These are phyloP conservation scores for Philaethria dido DNA, from an alignment of 2,888 invertebrate species.

Conservation along the genomic window DNA sequence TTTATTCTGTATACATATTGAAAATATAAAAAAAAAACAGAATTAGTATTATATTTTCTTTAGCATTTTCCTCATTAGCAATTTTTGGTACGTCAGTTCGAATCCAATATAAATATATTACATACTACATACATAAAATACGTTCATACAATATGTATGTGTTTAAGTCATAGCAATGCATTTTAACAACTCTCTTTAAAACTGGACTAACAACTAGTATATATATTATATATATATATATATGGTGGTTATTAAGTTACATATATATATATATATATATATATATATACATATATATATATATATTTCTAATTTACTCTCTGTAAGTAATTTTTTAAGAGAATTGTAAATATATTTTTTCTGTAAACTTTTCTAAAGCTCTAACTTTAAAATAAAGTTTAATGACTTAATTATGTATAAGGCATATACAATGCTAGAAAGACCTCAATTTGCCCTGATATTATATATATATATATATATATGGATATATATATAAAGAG, in stretches of 20 bases:
- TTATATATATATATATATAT: not conserved
- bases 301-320: not conserved
- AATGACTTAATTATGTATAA: not conserved
- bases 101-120: not conserved
- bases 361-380: not conserved
- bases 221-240: too few relatives aligned
- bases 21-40: too few relatives aligned
- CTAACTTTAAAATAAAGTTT: not conserved
- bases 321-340: not conserved
- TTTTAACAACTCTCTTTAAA: slow-evolving; percentile 1
- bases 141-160: slow-evolving; percentile 12
- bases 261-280: too few relatives aligned
- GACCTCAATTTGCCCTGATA: not conserved
- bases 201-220: not conserved
- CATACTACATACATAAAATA: slow-evolving; percentile 8
- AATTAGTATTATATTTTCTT: too few relatives aligned
- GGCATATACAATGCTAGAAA: not conserved
- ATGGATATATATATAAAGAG: not conserved
- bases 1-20: too few relatives aligned
- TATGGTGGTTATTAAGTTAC: too few relatives aligned
- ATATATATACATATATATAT: too few relatives aligned
- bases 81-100: not conserved
- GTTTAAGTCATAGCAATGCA: not conserved
- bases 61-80: too few relatives aligned
- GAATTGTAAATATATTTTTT: slow-evolving; percentile 1